Conservation (phyloP, 2,797 vertebrate genomes). For the Helarctos malayanus region DNA sequence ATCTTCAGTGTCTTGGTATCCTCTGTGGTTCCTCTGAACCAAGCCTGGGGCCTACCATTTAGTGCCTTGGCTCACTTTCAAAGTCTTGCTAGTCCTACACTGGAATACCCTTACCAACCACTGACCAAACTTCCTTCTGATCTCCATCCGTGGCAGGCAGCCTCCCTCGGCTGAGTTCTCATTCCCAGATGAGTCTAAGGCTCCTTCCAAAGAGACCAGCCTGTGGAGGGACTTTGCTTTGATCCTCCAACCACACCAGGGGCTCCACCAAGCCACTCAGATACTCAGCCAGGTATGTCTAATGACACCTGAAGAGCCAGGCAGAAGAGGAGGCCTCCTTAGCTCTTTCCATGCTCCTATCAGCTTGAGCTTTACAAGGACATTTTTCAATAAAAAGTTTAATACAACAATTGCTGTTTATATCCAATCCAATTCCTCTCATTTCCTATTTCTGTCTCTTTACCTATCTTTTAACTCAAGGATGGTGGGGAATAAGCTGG, state of each 20-base stretch:
- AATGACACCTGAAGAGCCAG: background rate
- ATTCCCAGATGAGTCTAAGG: constrained; percentile 52
- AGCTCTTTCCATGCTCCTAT: background rate
- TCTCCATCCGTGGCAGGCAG: constrained; percentile 7
- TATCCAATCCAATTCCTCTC: background rate
- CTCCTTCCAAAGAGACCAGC: constrained; percentile 37
- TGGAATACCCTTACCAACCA: constrained; percentile 39
- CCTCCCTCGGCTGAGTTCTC: background rate
- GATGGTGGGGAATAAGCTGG: background rate
- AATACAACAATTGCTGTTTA: background rate
- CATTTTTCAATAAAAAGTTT: background rate
- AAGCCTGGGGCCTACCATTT: background rate
- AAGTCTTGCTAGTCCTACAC: background rate
- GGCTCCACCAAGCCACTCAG: too few species aligned
- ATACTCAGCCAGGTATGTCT: constrained; percentile 3
- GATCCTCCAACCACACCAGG: constrained; percentile 20
- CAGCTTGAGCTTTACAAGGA: background rate
- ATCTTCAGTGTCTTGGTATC: background rate
- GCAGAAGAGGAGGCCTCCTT: background rate
- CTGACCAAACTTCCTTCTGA: constrained; percentile 69
- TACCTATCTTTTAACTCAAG: constrained; percentile 34
- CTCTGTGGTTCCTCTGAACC: constrained; percentile 39
- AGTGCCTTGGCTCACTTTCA: constrained; percentile 33
- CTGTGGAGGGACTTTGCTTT: background rate
- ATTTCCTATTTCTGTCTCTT: background rate